Base-by-base conservation (phyloP, 2,113 vertebrate species). In the Takifugu flavidus region DNA sequence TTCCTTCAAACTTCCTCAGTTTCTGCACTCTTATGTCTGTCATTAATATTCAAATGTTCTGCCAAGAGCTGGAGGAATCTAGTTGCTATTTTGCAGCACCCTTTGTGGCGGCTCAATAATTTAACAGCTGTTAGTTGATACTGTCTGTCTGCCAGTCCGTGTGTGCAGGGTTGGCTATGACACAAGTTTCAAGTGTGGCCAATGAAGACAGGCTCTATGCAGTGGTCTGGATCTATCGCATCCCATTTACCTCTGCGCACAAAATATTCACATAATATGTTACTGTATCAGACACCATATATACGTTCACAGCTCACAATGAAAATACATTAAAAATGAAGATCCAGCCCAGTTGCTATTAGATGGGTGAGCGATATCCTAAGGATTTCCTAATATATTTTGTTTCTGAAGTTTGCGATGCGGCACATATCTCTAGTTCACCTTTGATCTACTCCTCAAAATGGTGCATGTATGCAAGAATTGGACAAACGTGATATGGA, bases 71-170 rank as follows among this genome's bases (percentile, higher is more conserved):
- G 49, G 59, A 76, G 67, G 74, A 86, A 86, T 88, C 87, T 90
- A 82, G 65, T 91, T 76, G 86, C 78, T 68, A 63, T 65, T 63
- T 75, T 13, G 31, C 43, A 65, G 28, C 15, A 59, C 65, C 85
- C 70, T 77, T 78, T 81, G 76, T 31, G 71, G 56, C n/a, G 44
- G 45, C 62, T 93, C 51, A 92, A 91, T 91, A 89, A 91, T 92
- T 91, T 29, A 93, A 25, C 47, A 29, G 15, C 28, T 65, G 82
- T 87, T 49, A 89, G 62, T 47, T 72, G 82, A 91, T 70, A 87
- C 71, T 53, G 14, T 66, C 49, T 55, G 45, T 45, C 47, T 25
- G 64, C 27, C 53, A 42, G 20, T 49, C 45, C 47, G 44, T 54
- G 66, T 29, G 25, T 49, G 62, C 27, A 13, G 67, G 39, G 34